Conservation (phyloP, 2,113 vertebrate genomes). For the Poeciliopsis turrubarensis region DNA sequence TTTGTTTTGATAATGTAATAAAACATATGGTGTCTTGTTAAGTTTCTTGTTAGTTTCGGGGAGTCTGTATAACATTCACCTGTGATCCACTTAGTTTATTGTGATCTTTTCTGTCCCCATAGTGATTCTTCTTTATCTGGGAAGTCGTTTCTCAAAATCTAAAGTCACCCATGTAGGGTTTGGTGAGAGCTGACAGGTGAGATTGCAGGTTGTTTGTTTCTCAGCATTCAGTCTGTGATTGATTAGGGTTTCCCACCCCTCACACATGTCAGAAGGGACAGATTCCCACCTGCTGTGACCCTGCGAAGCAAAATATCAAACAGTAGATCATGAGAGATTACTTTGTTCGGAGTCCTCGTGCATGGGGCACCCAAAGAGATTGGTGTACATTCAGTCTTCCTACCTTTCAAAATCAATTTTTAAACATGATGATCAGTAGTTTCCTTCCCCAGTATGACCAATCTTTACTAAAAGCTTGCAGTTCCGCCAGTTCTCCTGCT, state of each 20-base stretch:
- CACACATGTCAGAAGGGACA: not conserved
- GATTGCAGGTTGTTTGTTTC: not conserved
- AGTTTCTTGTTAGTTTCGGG: not conserved
- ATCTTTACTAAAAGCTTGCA: conserved; percentile 25
- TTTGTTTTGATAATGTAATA: too few species aligned
- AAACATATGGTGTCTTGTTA: not conserved
- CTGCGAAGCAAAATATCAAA: not conserved
- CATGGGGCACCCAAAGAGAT: not conserved
- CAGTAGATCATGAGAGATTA: not conserved
- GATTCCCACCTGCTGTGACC: not conserved
- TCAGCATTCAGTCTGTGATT: not conserved
- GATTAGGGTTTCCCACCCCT: not conserved
- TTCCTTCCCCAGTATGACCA: conserved; percentile 18
- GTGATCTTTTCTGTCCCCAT: not conserved
- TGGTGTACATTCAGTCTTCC: conserved; percentile 1
- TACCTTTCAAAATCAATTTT: not conserved
- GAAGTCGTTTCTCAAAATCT: not conserved
- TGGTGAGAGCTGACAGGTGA: not conserved
- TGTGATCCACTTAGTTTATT: not conserved
- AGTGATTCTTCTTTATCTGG: not conserved
- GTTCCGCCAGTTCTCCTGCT: conserved; percentile 2
- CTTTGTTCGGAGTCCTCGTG: not conserved
- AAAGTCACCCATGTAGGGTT: not conserved
- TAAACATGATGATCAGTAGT: conserved; percentile 24
- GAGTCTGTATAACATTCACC: not conserved